A percentile compares a stretch with the other conserved stretches of the same genome.
Evolutionary conservation across 1,140 invertebrate species (phyloP).

Genomic region (Pseudoatta argentina): DNA sequence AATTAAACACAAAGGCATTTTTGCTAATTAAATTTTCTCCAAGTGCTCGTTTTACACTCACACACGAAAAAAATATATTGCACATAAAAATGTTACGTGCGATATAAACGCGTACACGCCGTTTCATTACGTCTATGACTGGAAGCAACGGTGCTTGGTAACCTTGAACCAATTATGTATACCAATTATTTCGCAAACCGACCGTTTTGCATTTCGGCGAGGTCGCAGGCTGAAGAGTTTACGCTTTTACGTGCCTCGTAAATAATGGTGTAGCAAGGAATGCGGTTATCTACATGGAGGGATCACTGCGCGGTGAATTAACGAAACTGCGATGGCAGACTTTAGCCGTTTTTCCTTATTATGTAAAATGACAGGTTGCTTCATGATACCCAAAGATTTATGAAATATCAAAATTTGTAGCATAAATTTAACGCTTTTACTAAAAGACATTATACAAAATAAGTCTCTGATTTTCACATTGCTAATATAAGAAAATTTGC

Average conservation of each 20-base stretch:
- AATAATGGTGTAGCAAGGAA: constrained; percentile 35
- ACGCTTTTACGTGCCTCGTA: constrained; percentile 50
- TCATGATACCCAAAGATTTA: not conserved
- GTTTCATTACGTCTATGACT: not conserved
- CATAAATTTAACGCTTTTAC: constrained; percentile 18
- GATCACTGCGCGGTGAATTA: constrained; percentile 15
- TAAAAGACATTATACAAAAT: not conserved
- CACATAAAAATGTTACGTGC: not conserved
- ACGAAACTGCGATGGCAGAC: constrained; percentile 13
- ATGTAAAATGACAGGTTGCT: constrained; percentile 10
- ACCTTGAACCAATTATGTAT: constrained; percentile 76
- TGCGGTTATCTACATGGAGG: constrained; percentile 16
- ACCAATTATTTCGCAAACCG: constrained; percentile 69
- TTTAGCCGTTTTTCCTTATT: constrained; percentile 5
- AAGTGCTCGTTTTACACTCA: not conserved
- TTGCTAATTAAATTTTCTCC: constrained; percentile 27
- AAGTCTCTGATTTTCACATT: not conserved
- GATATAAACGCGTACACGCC: not conserved
- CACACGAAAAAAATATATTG: constrained; percentile 41
- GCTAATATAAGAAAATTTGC: not conserved
- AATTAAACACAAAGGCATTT: not conserved
- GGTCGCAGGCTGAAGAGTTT: constrained; percentile 21
- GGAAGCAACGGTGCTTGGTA: constrained; percentile 71
- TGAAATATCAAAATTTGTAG: constrained; percentile 1
- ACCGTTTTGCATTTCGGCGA: constrained; percentile 62